Evolutionary conservation across 2,113 vertebrate genomes (phyloP), one percentile per base, ranked within the genome.

Genomic region (Clarias batrachus): DNA sequence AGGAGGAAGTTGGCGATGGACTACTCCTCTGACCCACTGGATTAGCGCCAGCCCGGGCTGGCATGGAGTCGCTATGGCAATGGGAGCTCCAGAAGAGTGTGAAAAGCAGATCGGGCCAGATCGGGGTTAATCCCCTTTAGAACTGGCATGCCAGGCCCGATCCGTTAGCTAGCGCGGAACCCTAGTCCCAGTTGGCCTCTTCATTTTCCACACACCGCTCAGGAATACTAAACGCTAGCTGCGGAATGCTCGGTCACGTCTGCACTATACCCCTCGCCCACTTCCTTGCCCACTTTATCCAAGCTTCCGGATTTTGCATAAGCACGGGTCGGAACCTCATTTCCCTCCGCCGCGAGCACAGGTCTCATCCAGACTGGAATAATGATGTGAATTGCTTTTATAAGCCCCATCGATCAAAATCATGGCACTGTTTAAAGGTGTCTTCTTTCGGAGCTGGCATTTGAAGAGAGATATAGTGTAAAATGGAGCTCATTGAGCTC

Each of bases 171-270:
- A 91, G 93, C 84, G 93, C 93, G 89, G 60, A 70, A 60, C 56
- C 41, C 86, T 85, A 17, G 37, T 95, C 92, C 94, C 96, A 95
- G 94, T 95, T 94, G 91, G 94, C 93, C 93, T 93, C 94, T 95
- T 92, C 95, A 94, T 94, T 96, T 94, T 93, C 93, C 95, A 93
- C 94, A 94, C 93, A 93, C 95, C 91, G 91, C 90, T 37, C 92
- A 91, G 88, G 97, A 96, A 97, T 96, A 92, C 95, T 96, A 95
- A 96, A 94, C 92, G 90, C 86, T 90, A 3, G 89, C 91, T 86
- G 90, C 81, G 88, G 91, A 91, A 97, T 96, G 96, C 95, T 89
- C 92, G 93, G 95, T 96, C 96, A 96, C 96, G 96, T 89, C 88
- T 84, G 80, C 27, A 65, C 78, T 52, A 66, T 71, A 37, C 71